A percentile compares a stretch with the other conserved stretches of the same genome.
These are phyloP conservation scores for Chelon auratus DNA, from an alignment of 2,797 vertebrate species.

Conservation along the genomic window DNA sequence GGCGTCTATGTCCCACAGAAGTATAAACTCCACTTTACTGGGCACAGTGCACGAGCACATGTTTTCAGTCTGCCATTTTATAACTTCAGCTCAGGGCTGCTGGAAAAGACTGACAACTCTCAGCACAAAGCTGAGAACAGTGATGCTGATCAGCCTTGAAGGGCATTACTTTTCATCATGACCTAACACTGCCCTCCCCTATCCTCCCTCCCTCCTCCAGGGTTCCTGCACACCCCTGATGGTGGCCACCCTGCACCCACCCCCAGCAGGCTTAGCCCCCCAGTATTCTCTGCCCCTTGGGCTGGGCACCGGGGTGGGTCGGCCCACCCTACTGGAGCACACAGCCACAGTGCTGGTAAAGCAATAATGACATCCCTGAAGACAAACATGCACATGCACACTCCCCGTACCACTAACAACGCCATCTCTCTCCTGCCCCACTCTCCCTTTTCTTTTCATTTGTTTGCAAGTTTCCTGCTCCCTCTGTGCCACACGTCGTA, in stretches of 20 bases:
- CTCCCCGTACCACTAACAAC: constrained; percentile 64
- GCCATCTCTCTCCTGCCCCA: constrained; percentile 52
- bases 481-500: constrained; percentile 22
- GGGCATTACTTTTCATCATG: constrained; percentile 42
- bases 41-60: not conserved
- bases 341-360: constrained; percentile 99
- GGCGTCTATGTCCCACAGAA: no score
- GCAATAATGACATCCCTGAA: constrained; percentile 53
- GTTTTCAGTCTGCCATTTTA: constrained; percentile 4
- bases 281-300: constrained; percentile 98
- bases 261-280: constrained; percentile 95
- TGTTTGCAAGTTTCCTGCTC: constrained; percentile 43
- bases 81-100: constrained; percentile 1
- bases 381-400: constrained; percentile 54
- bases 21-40: no score
- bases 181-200: constrained; percentile 73
- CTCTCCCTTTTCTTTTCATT: constrained; percentile 30
- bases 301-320: constrained; percentile 94
- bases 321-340: constrained; percentile 98
- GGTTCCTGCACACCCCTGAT: constrained; percentile 99
- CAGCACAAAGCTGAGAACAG: constrained; percentile 8
- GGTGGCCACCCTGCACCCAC: constrained; percentile 99
- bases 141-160: constrained; percentile 34
- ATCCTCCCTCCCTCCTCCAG: constrained; percentile 92
- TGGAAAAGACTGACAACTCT: constrained; percentile 1